These are phyloP conservation scores for Bucorvus abyssinicus DNA, from an alignment of 2,797 vertebrate genomes.

Conservation along the genomic window DNA sequence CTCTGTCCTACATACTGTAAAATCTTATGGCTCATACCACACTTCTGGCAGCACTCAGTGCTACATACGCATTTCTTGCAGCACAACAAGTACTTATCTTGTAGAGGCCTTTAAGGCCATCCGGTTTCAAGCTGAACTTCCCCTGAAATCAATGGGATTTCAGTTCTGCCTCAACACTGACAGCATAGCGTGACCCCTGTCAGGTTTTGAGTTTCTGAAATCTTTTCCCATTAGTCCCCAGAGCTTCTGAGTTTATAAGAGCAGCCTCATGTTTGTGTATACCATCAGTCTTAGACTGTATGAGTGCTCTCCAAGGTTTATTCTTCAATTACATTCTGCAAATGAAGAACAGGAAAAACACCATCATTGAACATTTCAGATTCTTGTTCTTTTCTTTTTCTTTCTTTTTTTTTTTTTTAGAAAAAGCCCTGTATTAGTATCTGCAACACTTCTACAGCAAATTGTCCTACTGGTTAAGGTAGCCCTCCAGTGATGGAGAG, in stretches of 20 bases:
- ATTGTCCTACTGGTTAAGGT: background rate
- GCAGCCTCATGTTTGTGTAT: constrained; percentile 6
- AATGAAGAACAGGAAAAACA: constrained; percentile 19
- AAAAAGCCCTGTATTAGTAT: background rate
- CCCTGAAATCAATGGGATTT: constrained; percentile 49
- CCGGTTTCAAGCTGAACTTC: constrained; percentile 49
- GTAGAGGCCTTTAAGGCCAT: constrained; percentile 63
- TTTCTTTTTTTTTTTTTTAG: background rate
- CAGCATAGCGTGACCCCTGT: background rate
- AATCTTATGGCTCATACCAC: constrained; percentile 72
- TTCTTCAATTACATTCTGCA: constrained; percentile 18
- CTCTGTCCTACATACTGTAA: constrained; percentile 72
- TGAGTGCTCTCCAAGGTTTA: constrained; percentile 44
- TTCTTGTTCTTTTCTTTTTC: background rate
- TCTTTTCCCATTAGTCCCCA: constrained; percentile 29
- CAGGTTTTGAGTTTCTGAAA: constrained; percentile 49
- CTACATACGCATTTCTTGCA: constrained; percentile 72
- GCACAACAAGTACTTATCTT: constrained; percentile 66
- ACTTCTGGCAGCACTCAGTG: constrained; percentile 63
- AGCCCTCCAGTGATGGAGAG: background rate
- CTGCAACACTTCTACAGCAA: background rate
- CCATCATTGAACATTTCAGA: background rate
- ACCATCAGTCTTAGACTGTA: constrained; percentile 25
- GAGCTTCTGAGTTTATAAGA: constrained; percentile 29
- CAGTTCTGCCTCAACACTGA: constrained; percentile 23